Conservation (phyloP, 1,140 invertebrate species). For the Paralvinella palmiformis region DNA sequence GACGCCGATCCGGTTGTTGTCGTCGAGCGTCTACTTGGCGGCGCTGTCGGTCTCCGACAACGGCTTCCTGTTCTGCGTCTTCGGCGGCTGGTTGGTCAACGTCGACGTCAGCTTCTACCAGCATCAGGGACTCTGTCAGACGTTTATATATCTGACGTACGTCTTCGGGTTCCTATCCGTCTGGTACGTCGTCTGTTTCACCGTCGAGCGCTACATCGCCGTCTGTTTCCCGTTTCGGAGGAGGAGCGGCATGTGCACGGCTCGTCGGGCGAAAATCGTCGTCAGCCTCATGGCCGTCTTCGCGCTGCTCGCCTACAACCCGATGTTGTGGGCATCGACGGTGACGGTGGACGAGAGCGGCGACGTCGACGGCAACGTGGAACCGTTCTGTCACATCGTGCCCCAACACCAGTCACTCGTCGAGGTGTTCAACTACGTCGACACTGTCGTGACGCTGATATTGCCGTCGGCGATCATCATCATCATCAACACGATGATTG, state of each 20-base stretch:
- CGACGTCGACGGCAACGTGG: constrained; percentile 17
- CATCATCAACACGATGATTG: constrained; percentile 59
- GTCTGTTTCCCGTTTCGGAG: constrained; percentile 30
- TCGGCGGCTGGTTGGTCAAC: constrained; percentile 10
- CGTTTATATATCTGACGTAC: constrained; percentile 28
- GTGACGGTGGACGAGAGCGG: constrained; percentile 30
- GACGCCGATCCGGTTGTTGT: constrained; percentile 12
- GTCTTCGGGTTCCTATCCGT: constrained; percentile 33
- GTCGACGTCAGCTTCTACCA: constrained; percentile 22
- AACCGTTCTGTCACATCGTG: constrained; percentile 49
- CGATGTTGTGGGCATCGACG: constrained; percentile 8
- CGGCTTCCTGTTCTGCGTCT: constrained; percentile 11
- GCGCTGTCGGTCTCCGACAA: constrained; percentile 15
- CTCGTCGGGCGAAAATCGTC: constrained; percentile 22
- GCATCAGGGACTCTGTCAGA: constrained; percentile 23
- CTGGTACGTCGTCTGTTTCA: constrained; percentile 37
- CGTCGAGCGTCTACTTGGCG: constrained; percentile 17
- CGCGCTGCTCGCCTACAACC: constrained; percentile 18
- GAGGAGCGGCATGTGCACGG: constrained; percentile 25
- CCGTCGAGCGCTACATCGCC: constrained; percentile 41
- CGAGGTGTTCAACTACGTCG: constrained; percentile 55
- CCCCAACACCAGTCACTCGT: constrained; percentile 51
- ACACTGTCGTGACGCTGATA: constrained; percentile 56
- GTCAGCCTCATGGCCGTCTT: constrained; percentile 13
- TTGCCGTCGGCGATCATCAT: constrained; percentile 55